Percentiles rank a stretch among this genome's conserved stretches.
These are phyloP conservation scores for Sylvietta virens DNA, from an alignment of 2,113 vertebrate genomes.

Conservation along the genomic window DNA sequence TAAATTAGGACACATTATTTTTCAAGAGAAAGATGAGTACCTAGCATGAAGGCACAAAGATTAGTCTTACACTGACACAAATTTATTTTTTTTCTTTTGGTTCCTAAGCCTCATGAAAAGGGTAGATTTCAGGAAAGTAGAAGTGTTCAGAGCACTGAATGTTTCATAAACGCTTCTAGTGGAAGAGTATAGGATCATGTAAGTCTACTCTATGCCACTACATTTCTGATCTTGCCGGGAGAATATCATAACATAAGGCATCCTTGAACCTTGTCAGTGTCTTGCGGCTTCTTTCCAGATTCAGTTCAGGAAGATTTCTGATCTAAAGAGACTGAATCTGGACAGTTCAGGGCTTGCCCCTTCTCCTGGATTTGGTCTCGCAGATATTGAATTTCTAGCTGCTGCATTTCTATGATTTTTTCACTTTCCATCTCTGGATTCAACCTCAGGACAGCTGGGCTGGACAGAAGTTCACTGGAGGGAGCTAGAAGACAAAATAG, in stretches of 20 bases:
- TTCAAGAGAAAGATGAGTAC: background rate
- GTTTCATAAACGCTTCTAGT: background rate
- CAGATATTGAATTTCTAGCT: conserved; percentile 75
- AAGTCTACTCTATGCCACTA: background rate
- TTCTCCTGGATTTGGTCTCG: conserved; percentile 70
- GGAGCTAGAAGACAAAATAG: conserved; percentile 53
- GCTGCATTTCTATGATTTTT: conserved; percentile 81
- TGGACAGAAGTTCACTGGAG: background rate
- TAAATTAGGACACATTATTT: background rate
- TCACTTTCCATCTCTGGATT: conserved; percentile 72
- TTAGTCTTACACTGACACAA: background rate
- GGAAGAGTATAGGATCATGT: background rate
- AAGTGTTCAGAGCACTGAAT: background rate
- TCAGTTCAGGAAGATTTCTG: conserved; percentile 51
- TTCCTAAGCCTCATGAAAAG: background rate
- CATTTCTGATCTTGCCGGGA: background rate
- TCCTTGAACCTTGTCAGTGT: background rate
- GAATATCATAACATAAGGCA: background rate
- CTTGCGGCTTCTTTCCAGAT: background rate
- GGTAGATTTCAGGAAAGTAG: background rate
- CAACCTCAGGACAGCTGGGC: conserved; percentile 46
- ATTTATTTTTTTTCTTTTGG: background rate
- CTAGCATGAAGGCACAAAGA: background rate
- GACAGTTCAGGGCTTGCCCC: background rate
- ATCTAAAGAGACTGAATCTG: conserved; percentile 4